Conservation (phyloP, 2,888 invertebrate species). For the Hydraecia micacea region DNA sequence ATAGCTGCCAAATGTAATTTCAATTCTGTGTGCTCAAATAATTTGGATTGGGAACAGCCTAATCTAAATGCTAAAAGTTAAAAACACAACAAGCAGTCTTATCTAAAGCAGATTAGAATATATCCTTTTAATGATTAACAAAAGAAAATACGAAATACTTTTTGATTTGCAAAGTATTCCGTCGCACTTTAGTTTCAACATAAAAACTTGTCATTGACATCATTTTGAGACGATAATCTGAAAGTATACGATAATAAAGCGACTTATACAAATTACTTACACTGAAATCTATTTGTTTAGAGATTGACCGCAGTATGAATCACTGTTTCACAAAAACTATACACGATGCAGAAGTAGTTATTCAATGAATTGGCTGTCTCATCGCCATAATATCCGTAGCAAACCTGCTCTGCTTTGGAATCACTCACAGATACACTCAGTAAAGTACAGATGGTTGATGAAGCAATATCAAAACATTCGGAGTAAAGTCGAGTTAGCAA, state of each 20-base stretch:
- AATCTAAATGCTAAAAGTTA: not conserved
- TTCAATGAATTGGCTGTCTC: conserved; percentile 59
- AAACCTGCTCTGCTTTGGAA: conserved; percentile 33
- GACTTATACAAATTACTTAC: conserved; percentile 39
- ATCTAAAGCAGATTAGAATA: not conserved
- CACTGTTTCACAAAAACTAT: conserved; percentile 57
- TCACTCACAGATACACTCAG: conserved; percentile 6
- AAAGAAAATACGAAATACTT: conserved; percentile 1
- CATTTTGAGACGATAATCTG: conserved; percentile 22
- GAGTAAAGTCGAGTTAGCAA: conserved; percentile 7
- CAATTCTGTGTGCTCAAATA: conserved; percentile 2
- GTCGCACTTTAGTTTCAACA: conserved; percentile 25
- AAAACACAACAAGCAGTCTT: not conserved
- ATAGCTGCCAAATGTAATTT: not conserved
- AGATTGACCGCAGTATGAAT: conserved; percentile 48
- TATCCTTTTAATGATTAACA: not conserved
- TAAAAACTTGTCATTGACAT: conserved; percentile 54
- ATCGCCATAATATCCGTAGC: conserved; percentile 42
- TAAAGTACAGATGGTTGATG: not conserved
- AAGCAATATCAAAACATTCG: conserved; percentile 10
- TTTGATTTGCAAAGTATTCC: conserved; percentile 22
- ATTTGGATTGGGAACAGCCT: not conserved
- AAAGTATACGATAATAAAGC: conserved; percentile 15
- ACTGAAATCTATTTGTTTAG: conserved; percentile 3
- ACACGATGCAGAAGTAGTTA: conserved; percentile 42